Conservation (phyloP, 1,140 invertebrate genomes). For the Maconellicoccus hirsutus region DNA sequence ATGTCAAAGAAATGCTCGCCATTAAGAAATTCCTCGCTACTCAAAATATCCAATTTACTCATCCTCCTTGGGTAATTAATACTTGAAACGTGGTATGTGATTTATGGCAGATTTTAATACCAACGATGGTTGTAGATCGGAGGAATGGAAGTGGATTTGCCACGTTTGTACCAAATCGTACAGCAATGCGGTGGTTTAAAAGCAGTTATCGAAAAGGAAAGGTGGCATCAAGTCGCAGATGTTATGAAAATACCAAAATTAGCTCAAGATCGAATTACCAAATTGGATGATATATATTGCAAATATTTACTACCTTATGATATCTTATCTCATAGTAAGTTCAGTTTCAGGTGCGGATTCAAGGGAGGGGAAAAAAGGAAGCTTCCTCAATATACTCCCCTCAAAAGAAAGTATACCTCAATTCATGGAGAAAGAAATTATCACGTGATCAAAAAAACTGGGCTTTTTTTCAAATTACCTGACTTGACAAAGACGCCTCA, state of each 20-base stretch:
- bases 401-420: no score
- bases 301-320: conserved; percentile 88
- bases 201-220: conserved; percentile 80
- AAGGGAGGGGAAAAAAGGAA: no score
- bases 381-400: no score
- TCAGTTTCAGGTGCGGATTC: no score
- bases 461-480: no score
- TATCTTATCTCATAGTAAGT: conserved; percentile 57
- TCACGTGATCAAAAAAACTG: no score
- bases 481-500: no score
- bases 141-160: conserved; percentile 80
- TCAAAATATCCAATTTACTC: conserved; percentile 60
- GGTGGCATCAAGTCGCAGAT: conserved; percentile 81
- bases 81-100: background rate
- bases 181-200: conserved; percentile 75
- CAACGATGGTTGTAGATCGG: conserved; percentile 49
- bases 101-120: background rate
- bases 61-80: conserved; percentile 57
- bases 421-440: no score
- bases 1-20: conserved; percentile 71
- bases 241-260: conserved; percentile 73
- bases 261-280: conserved; percentile 68
- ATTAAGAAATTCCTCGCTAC: conserved; percentile 72
- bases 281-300: conserved; percentile 84
- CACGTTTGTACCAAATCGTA: conserved; percentile 72